Evolutionary conservation across 2,888 invertebrate genomes (phyloP), one percentile per base, ranked within the genome.

Genomic region (Netelia virgata): DNA sequence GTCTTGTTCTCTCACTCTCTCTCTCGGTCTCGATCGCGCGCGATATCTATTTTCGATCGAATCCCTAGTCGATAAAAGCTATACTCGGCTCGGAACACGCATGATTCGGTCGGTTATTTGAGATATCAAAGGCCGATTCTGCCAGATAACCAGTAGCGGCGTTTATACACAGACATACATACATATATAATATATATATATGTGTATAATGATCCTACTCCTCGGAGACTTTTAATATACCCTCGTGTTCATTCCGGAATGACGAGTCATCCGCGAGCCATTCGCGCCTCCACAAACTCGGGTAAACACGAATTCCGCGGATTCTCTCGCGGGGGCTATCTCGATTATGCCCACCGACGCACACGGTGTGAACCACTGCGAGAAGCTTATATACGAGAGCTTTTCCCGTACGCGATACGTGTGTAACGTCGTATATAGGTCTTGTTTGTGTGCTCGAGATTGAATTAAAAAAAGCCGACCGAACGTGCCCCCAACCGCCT

Each of bases 41-140:
- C 70, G 79, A 74, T 85, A 86, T 87, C 86, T 86, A 86, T 87
- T 87, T 87, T 87, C 80, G 84, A 86, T 85, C 81, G 84, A 82
- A 85, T 83, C 75, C 74, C 84, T 64, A 79, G 79, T 85, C 82
- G 87, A 87, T 87, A 84, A 87, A 86, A 75, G 70, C 72, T 86
- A 84, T 82, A 83, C 80, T 83, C 82, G 79, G 76, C 80, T 82
- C 70, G 80, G 61, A 61, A 75, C 77, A 53, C 76, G 75, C 72
- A 55, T 79, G 50, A 74, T 85, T 83, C 82, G 79, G 47, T 23
- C 73, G 77, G 84, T 82, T 87, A 86, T 87, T 86, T 76, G 73
- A 82, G 82, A 78, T 87, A 87, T 87, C 83, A 83, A 82, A 86
- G 84, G 55, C 66, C 75, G 79, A 75, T 82, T 78, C 70, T 72